Conservation (phyloP, 2,797 vertebrate genomes). For the Hippoglossus hippoglossus region DNA sequence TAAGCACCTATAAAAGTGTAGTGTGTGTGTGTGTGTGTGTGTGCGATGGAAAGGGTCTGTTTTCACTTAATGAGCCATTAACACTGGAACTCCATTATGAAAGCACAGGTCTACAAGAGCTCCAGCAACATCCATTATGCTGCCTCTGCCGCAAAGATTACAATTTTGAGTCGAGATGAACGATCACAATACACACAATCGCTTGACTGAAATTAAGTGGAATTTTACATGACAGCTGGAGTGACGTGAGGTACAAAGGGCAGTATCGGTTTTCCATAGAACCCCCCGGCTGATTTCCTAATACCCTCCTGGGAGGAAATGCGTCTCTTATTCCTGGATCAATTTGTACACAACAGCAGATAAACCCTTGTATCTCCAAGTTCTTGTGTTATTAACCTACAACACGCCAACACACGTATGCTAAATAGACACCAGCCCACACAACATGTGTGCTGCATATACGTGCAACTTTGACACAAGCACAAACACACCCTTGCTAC, state of each 20-base stretch:
- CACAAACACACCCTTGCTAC: conserved; percentile 19
- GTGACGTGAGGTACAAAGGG: conserved; percentile 45
- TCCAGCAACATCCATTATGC: conserved; percentile 2
- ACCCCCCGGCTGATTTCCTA: conserved; percentile 18
- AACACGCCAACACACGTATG: conserved; percentile 2
- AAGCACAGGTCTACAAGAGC: conserved; percentile 39
- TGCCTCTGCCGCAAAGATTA: conserved; percentile 16
- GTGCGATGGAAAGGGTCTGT: conserved; percentile 17
- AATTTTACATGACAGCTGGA: conserved; percentile 45
- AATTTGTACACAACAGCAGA: conserved; percentile 42
- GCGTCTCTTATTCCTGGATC: conserved; percentile 55
- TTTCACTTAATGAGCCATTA: conserved; percentile 47
- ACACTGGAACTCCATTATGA: conserved; percentile 19
- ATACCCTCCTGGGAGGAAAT: conserved; percentile 40
- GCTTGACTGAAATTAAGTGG: conserved; percentile 49
- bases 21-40: neutral
- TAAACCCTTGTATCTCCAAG: conserved; percentile 49
- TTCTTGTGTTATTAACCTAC: conserved; percentile 48
- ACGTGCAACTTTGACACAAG: conserved; percentile 3
- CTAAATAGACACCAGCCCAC: conserved; percentile 12
- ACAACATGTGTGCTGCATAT: neutral
- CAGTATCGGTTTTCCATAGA: conserved; percentile 17
- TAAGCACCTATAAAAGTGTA: neutral
- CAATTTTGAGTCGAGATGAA: conserved; percentile 19
- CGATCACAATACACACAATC: conserved; percentile 9